These are phyloP conservation scores for Ciconia maguari DNA, from an alignment of 2,113 vertebrate species.

Conservation along the genomic window DNA sequence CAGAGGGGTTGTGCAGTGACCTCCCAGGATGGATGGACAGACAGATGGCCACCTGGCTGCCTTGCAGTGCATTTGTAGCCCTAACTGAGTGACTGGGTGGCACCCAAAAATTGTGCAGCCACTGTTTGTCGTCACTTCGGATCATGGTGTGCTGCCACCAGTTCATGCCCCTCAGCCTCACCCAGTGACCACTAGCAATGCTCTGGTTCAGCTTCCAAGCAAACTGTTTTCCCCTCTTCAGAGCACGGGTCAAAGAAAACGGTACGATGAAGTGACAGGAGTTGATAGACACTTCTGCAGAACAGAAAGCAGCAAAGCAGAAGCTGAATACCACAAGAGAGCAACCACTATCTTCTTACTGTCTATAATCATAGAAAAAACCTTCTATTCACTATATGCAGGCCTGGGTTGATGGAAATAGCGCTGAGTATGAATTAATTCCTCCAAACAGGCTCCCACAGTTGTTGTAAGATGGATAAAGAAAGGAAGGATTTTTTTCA, in stretches of 20 bases:
- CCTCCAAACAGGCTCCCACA: background rate
- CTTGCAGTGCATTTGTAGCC: accelerated
- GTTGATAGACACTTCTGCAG: background rate
- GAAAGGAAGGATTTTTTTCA: background rate
- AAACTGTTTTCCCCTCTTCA: background rate
- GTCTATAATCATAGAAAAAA: background rate
- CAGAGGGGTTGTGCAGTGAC: background rate
- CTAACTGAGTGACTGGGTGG: background rate
- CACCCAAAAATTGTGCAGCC: background rate
- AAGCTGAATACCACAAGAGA: background rate
- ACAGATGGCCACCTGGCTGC: background rate
- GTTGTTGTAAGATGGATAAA: background rate
- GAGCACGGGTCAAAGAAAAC: background rate
- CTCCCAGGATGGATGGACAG: too few relatives aligned
- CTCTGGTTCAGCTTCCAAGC: background rate
- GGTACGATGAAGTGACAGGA: background rate
- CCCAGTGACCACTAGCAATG: background rate
- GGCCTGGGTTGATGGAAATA: background rate
- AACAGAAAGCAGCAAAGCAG: background rate
- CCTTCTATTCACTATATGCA: background rate
- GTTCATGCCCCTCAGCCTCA: background rate
- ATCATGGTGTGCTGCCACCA: background rate
- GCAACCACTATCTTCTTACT: background rate
- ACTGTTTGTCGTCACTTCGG: background rate
- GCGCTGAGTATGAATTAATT: background rate